Percentiles rank a stretch among this genome's conserved stretches.
phyloP scores from a whole-genome alignment of 2,888 invertebrate genomes.

The Trichopria drosophilae region DNA sequence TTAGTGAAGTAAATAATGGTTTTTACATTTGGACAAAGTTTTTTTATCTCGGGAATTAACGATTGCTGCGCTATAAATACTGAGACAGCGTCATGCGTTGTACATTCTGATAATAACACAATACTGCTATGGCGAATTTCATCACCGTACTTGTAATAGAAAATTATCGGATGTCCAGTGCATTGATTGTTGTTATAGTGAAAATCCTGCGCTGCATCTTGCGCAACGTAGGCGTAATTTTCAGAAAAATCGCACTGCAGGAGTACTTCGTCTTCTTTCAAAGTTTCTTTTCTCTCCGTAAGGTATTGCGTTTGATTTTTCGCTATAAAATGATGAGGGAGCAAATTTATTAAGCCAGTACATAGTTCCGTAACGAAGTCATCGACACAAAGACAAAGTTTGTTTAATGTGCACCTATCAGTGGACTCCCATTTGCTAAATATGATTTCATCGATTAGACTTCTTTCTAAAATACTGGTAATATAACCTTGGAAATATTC shows the following conservation, averaged over 20 bases:
- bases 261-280: constrained; percentile 9
- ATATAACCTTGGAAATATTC: constrained; percentile 11
- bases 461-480: no score
- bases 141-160: constrained; percentile 24
- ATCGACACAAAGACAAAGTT: constrained; percentile 2
- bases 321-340: no score
- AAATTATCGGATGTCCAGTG: constrained; percentile 26
- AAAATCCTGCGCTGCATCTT: no score
- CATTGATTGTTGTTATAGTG: no score
- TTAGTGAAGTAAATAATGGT: no score
- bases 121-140: constrained; percentile 25
- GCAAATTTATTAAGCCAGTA: constrained; percentile 5
- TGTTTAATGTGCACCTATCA: constrained; percentile 8
- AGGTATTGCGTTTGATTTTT: constrained; percentile 9
- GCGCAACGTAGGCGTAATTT: no score
- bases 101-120: constrained; percentile 25
- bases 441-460: no score
- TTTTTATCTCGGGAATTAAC: no score
- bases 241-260: no score
- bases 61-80: constrained; percentile 20
- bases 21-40: no score
- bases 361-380: constrained; percentile 4
- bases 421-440: no score
- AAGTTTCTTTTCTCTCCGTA: background rate
- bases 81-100: constrained; percentile 25